Evolutionary conservation across 2,797 vertebrate species (phyloP).

Genomic region (Orientallactaga sibirica): DNA sequence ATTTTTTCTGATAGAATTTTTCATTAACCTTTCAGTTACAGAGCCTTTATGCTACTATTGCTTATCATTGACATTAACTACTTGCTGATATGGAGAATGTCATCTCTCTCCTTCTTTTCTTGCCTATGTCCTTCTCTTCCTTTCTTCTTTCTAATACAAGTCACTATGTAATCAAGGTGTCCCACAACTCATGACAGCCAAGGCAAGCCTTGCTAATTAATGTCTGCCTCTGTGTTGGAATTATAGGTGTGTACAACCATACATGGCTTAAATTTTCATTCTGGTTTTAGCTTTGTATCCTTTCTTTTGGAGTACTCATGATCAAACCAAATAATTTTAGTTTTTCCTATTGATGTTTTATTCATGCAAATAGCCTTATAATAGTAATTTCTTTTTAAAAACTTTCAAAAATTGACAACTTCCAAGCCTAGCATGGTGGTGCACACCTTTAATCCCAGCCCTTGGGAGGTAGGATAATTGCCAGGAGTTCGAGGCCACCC

Average conservation of each 20-base stretch:
- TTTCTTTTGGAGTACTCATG: conserved; percentile 5
- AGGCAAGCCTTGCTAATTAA: not conserved
- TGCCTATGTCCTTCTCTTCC: not conserved
- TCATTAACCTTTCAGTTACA: conserved; percentile 14
- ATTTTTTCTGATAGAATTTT: conserved; percentile 56
- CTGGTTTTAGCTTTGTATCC: conserved; percentile 19
- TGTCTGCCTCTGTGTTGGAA: not conserved
- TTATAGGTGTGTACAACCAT: not conserved
- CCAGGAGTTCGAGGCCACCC: no score
- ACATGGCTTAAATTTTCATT: not conserved
- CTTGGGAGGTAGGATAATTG: no score
- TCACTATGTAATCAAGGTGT: not conserved
- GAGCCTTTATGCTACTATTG: not conserved
- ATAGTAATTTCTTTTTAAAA: not conserved
- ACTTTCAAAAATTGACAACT: no score
- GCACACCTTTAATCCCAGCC: no score
- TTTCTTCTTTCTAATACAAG: no score
- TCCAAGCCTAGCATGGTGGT: no score
- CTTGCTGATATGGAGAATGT: conserved; percentile 1
- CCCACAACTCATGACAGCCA: no score
- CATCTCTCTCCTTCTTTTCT: not conserved
- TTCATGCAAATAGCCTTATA: conserved; percentile 13
- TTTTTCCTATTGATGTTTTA: conserved; percentile 32
- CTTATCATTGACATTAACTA: conserved; percentile 26
- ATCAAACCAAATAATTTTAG: not conserved